Evolutionary conservation across 2,797 vertebrate species (phyloP).

Genomic region (Epinephelus malabaricus): DNA sequence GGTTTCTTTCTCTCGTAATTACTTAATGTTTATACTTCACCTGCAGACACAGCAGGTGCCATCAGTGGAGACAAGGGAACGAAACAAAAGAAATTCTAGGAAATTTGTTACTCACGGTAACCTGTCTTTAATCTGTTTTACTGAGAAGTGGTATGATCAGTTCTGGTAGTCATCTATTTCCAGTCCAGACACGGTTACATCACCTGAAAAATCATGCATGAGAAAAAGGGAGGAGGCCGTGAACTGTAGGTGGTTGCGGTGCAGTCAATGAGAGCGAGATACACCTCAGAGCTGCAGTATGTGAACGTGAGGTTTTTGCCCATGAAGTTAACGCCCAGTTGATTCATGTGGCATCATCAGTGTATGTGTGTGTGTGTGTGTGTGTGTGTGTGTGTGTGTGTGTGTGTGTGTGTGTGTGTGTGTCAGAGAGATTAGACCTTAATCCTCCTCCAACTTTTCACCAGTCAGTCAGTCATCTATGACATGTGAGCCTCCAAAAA

Average conservation of each 20-base stretch:
- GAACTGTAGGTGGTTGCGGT: background rate
- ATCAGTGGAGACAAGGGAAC: too few relatives aligned
- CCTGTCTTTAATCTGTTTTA: background rate
- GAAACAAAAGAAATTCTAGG: background rate
- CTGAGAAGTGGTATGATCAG: background rate
- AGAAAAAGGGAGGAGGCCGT: too few relatives aligned
- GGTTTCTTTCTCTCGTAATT: background rate
- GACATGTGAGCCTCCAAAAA: background rate
- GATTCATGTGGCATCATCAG: slow-evolving; percentile 23
- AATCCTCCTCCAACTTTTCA: slow-evolving; percentile 4
- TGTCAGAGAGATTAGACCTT: background rate
- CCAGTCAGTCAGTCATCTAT: slow-evolving; percentile 1
- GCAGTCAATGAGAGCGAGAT: background rate
- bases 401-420: too few relatives aligned
- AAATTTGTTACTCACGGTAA: background rate
- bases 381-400: too few relatives aligned
- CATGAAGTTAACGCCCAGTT: background rate
- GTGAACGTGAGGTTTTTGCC: background rate
- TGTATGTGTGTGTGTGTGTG: background rate
- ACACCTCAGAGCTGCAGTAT: background rate
- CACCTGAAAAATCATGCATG: background rate
- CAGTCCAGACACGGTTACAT: background rate
- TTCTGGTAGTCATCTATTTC: background rate
- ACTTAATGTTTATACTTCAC: background rate
- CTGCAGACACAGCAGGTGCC: background rate